phyloP scores from a whole-genome alignment of 2,797 vertebrate genomes.

The Etheostoma nigrum region DNA sequence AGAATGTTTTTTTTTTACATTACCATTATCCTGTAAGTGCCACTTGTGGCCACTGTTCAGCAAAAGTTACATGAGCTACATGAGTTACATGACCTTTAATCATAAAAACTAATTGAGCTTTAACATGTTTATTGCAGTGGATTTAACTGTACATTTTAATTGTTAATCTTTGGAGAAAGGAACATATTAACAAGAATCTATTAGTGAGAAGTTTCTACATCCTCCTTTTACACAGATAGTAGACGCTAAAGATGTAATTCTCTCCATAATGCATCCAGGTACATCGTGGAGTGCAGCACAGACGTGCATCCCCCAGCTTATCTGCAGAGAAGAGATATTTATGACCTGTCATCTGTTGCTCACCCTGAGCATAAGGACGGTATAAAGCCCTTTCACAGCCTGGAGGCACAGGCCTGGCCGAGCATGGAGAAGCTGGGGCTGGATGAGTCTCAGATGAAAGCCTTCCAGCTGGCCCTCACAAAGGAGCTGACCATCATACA shows the following conservation, averaged over 20 bases:
- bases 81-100: too few relatives aligned
- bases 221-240: background rate
- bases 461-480: constrained; percentile 91
- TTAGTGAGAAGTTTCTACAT: background rate
- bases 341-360: constrained; percentile 82
- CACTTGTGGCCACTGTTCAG: too few relatives aligned
- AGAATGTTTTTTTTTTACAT: background rate
- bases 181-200: background rate
- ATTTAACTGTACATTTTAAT: background rate
- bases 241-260: background rate
- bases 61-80: background rate
- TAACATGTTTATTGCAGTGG: background rate
- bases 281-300: constrained; percentile 90
- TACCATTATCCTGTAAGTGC: too few relatives aligned
- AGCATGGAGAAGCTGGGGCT: constrained; percentile 86
- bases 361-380: constrained; percentile 33
- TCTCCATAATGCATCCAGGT: constrained; percentile 73
- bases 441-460: constrained; percentile 92
- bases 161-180: background rate
- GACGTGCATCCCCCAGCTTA: constrained; percentile 87
- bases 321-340: constrained; percentile 75
- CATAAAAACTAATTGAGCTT: background rate
- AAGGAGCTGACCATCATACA: constrained; percentile 95
- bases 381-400: constrained; percentile 73
- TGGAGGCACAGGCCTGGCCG: constrained; percentile 87